phyloP scores from a whole-genome alignment of 2,888 invertebrate genomes.

The Drymonia ruficornis region DNA sequence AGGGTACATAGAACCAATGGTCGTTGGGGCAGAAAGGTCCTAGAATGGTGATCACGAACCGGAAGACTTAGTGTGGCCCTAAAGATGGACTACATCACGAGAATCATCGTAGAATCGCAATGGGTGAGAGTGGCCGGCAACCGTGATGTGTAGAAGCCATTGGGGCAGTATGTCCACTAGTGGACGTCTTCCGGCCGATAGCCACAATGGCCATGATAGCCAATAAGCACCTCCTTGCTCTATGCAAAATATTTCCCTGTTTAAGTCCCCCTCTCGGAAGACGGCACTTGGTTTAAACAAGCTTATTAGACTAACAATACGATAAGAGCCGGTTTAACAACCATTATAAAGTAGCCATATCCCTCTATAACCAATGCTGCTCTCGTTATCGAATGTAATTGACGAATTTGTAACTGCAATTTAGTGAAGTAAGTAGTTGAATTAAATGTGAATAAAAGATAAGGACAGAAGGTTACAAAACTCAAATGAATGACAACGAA shows the following conservation, averaged over 20 bases:
- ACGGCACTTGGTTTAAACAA: slow-evolving; percentile 56
- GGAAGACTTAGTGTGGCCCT: too few species aligned
- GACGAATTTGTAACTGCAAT: background rate
- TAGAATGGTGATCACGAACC: too few species aligned
- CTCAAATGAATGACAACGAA: slow-evolving; percentile 24
- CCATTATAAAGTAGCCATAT: slow-evolving; percentile 57
- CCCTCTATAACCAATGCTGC: slow-evolving; percentile 38
- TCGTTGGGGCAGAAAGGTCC: too few species aligned
- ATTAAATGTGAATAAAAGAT: too few species aligned
- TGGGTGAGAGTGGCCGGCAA: too few species aligned
- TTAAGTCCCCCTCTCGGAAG: slow-evolving; percentile 54
- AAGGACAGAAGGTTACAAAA: too few species aligned
- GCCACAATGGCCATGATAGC: background rate
- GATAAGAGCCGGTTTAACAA: slow-evolving; percentile 52
- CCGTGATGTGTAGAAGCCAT: too few species aligned
- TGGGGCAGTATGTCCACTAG: too few species aligned
- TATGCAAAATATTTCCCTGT: slow-evolving; percentile 38
- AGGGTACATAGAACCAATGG: too few species aligned
- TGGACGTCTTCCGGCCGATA: too few species aligned
- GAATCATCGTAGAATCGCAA: too few species aligned
- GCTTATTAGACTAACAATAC: slow-evolving; percentile 55
- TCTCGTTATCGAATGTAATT: slow-evolving; percentile 22
- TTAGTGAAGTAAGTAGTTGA: background rate
- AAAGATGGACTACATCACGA: too few species aligned
- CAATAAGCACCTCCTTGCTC: slow-evolving; percentile 21